These are phyloP conservation scores for Argyresthia albistria DNA, from an alignment of 2,888 invertebrate species.

Conservation along the genomic window DNA sequence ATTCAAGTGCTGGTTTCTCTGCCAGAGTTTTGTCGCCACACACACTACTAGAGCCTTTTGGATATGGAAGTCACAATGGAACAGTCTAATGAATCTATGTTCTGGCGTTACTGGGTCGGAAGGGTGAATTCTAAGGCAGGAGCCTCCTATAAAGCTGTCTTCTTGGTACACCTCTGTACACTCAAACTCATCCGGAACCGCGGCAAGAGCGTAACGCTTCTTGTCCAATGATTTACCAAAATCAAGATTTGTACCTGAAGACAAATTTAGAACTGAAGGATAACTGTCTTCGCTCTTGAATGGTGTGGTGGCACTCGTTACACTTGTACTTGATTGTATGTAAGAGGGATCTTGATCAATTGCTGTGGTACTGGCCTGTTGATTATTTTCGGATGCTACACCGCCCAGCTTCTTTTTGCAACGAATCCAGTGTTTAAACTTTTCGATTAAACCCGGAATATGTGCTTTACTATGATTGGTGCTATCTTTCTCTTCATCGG, in stretches of 20 bases:
- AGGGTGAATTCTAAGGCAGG: conserved; percentile 55
- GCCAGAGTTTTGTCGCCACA: conserved; percentile 41
- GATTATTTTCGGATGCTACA: too few relatives aligned
- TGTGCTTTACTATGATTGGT: too few relatives aligned
- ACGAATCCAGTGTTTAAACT: too few relatives aligned
- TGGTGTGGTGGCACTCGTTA: neutral
- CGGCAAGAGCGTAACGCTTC: conserved; percentile 16
- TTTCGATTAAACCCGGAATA: too few relatives aligned
- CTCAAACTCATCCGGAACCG: conserved; percentile 29
- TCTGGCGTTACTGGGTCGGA: conserved; percentile 25
- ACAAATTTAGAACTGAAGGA: too few relatives aligned
- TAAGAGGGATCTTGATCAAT: too few relatives aligned
- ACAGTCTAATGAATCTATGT: conserved; percentile 31
- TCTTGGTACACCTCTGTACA: conserved; percentile 43
- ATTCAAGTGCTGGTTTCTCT: conserved; percentile 22
- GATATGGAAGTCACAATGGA: conserved; percentile 45
- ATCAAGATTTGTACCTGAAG: too few relatives aligned
- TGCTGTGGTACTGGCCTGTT: conserved; percentile 6
- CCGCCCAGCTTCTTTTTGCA: too few relatives aligned
- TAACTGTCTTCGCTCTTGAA: too few relatives aligned
- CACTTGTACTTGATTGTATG: too few relatives aligned
- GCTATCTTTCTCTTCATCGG: too few relatives aligned
- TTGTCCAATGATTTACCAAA: too few relatives aligned
- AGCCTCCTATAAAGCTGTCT: conserved; percentile 67
- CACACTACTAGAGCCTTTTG: conserved; percentile 33